phyloP scores from a whole-genome alignment of 2,888 invertebrate genomes.

The Fissipunctia ypsillon region DNA sequence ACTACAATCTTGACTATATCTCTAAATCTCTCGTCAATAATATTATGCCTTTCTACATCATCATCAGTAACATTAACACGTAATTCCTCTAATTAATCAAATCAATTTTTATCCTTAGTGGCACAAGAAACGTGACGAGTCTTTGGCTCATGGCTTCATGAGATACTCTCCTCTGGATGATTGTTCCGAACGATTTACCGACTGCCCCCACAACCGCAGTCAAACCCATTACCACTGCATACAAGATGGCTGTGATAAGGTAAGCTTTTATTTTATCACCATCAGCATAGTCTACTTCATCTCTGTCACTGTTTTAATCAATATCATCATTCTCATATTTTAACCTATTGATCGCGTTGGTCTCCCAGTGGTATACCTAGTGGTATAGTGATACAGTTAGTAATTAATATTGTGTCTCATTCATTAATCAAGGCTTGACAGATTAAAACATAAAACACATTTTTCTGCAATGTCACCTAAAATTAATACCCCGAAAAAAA shows the following conservation, averaged over 20 bases:
- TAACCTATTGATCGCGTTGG: neutral
- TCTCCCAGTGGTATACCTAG: neutral
- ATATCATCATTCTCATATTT: neutral
- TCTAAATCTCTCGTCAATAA: neutral
- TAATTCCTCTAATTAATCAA: neutral
- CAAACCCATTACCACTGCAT: constrained; percentile 99
- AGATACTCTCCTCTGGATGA: constrained; percentile 98
- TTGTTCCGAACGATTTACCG: constrained; percentile 96
- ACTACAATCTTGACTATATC: neutral
- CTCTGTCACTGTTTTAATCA: neutral
- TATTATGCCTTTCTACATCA: neutral
- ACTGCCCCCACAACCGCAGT: constrained; percentile 97
- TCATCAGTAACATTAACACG: neutral
- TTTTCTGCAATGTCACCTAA: neutral
- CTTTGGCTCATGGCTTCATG: constrained; percentile 98
- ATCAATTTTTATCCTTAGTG: constrained; percentile 90
- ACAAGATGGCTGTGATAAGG: constrained; percentile 97
- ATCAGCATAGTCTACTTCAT: neutral
- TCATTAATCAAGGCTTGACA: neutral
- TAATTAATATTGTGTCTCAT: neutral
- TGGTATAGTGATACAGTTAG: neutral
- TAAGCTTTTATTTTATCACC: constrained; percentile 59
- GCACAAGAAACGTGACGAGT: constrained; percentile 99
- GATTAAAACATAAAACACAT: neutral
- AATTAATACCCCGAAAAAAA: neutral